Conservation (phyloP, 2,888 invertebrate species). For the Drosophila prolongata region DNA sequence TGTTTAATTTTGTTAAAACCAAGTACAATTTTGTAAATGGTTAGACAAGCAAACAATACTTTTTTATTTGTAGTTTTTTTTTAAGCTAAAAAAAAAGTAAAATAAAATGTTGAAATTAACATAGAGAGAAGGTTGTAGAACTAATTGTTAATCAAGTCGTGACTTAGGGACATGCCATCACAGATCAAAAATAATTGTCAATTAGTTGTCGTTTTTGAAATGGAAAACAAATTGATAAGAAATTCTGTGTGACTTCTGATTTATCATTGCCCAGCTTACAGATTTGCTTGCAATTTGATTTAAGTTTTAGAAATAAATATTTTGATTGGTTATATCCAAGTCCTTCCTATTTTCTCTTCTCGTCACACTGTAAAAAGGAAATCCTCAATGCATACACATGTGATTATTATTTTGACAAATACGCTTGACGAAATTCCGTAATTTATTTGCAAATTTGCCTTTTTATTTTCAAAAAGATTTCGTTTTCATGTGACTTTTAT, state of each 20-base stretch:
- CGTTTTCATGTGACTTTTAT: constrained; percentile 34
- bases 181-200: constrained; percentile 2
- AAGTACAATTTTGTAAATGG: too few relatives aligned
- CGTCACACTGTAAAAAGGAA: background rate
- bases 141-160: too few relatives aligned
- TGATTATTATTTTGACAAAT: constrained; percentile 32
- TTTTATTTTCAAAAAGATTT: background rate
- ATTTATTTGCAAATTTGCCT: constrained; percentile 7
- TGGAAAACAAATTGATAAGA: background rate
- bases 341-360: background rate
- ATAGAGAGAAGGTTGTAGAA: too few relatives aligned
- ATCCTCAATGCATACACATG: constrained; percentile 8
- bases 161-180: background rate
- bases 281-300: constrained; percentile 21
- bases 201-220: constrained; percentile 9
- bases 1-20: too few relatives aligned
- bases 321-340: constrained; percentile 4
- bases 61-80: background rate
- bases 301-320: constrained; percentile 5
- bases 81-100: too few relatives aligned
- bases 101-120: too few relatives aligned
- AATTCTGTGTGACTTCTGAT: background rate
- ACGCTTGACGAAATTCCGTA: constrained; percentile 24
- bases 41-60: background rate
- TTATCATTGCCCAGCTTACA: background rate